These are phyloP conservation scores for Meganola albula DNA, from an alignment of 2,888 invertebrate species.

Conservation along the genomic window DNA sequence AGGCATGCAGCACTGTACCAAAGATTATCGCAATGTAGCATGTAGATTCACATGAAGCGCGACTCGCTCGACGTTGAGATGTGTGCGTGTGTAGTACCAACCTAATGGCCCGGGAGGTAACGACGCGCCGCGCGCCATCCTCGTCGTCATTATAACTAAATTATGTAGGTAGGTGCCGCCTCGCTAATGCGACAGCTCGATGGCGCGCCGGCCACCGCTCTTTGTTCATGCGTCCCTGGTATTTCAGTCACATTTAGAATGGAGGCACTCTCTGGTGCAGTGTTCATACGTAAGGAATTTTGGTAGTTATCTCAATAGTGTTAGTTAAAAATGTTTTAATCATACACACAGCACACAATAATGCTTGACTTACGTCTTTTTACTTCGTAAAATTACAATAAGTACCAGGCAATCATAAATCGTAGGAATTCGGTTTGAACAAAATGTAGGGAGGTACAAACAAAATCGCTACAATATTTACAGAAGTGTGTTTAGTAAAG, in stretches of 20 bases:
- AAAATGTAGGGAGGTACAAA: not conserved
- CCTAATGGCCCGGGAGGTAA: constrained; percentile 46
- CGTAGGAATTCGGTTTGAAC: constrained; percentile 6
- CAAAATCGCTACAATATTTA: not conserved
- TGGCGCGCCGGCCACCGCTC: constrained; percentile 29
- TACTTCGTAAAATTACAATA: constrained; percentile 23
- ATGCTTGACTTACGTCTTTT: constrained; percentile 19
- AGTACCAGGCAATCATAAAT: constrained; percentile 28
- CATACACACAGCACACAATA: not conserved
- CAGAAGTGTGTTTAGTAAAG: not conserved
- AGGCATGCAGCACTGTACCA: constrained; percentile 28
- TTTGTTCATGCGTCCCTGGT: constrained; percentile 39
- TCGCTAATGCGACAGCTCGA: constrained; percentile 41
- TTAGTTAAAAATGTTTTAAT: not conserved
- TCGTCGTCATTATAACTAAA: constrained; percentile 62
- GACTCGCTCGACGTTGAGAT: constrained; percentile 26
- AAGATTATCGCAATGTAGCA: constrained; percentile 24
- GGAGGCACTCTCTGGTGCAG: constrained; percentile 36
- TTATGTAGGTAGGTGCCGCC: constrained; percentile 52
- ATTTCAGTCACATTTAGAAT: constrained; percentile 35
- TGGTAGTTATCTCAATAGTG: no score
- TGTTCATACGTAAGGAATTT: constrained; percentile 12
- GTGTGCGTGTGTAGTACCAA: constrained; percentile 33
- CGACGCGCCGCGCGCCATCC: no score
- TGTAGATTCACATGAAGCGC: constrained; percentile 27